Evolutionary conservation across 2,888 invertebrate genomes (phyloP).

Genomic region (Netelia inedita): DNA sequence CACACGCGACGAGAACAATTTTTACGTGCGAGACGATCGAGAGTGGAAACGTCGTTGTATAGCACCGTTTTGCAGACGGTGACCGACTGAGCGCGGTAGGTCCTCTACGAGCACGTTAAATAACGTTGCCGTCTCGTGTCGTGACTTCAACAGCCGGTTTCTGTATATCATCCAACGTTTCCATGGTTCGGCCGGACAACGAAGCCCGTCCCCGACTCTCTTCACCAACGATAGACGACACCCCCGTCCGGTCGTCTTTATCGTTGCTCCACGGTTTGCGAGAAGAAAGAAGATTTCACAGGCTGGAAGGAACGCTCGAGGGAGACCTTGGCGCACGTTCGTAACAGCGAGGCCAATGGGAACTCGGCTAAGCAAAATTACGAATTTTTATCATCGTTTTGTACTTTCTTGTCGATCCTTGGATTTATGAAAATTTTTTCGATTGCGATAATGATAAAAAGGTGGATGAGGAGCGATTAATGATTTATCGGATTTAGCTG

Average conservation of each 20-base stretch:
- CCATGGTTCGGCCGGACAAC: conserved; percentile 50
- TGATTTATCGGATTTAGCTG: not conserved
- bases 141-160: conserved; percentile 50
- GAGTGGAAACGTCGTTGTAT: conserved; percentile 42
- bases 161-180: conserved; percentile 54
- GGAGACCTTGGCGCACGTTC: not conserved
- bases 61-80: conserved; percentile 71
- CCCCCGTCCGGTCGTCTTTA: conserved; percentile 8
- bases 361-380: not conserved
- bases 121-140: conserved; percentile 71
- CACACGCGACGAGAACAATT: not conserved
- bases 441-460: not conserved
- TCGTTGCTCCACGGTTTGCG: not conserved
- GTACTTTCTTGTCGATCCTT: not conserved
- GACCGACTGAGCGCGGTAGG: conserved; percentile 76
- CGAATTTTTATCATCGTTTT: not conserved
- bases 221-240: not conserved
- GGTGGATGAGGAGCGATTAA: not conserved
- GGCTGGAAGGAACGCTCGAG: not conserved
- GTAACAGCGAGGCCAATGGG: not conserved
- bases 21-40: not conserved
- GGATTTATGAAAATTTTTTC: not conserved
- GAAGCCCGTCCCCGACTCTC: conserved; percentile 11
- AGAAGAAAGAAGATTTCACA: not conserved
- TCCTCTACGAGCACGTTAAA: conserved; percentile 78